A percentile compares a stretch with the other conserved stretches of the same genome.
phyloP scores from a whole-genome alignment of 1,140 invertebrate genomes.

The Telenomus remus region DNA sequence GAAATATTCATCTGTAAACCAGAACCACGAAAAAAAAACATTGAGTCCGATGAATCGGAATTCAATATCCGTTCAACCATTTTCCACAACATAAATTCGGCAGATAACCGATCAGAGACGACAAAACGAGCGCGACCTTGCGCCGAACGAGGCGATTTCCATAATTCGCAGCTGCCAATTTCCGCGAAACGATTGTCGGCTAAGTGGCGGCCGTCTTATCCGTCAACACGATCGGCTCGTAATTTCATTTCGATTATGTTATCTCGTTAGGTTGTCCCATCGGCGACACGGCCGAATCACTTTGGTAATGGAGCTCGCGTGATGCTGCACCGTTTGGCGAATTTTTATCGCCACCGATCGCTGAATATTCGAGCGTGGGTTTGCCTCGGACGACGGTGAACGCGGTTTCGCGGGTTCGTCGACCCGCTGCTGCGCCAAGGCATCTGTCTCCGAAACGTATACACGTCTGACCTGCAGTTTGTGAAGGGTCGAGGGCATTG shows the following conservation, averaged over 20 bases:
- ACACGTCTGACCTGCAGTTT: slow-evolving; percentile 17
- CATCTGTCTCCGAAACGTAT: slow-evolving; percentile 44
- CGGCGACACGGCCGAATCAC: slow-evolving; percentile 19
- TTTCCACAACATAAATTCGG: no score
- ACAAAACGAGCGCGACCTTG: no score
- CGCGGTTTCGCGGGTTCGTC: slow-evolving; percentile 43
- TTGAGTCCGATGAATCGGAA: no score
- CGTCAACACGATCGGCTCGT: slow-evolving; percentile 16
- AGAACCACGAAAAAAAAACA: no score
- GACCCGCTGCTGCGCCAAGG: slow-evolving; percentile 8
- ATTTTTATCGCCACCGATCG: slow-evolving; percentile 33
- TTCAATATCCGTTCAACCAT: no score
- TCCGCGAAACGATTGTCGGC: background rate
- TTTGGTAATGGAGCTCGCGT: slow-evolving; percentile 19
- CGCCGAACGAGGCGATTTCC: background rate
- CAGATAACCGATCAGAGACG: no score
- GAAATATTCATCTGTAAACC: slow-evolving; percentile 18
- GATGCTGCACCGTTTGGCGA: slow-evolving; percentile 29
- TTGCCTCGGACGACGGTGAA: slow-evolving; percentile 18
- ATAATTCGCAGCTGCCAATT: background rate
- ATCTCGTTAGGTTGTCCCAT: slow-evolving; percentile 24
- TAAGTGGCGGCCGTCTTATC: slow-evolving; percentile 6
- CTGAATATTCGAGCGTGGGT: slow-evolving; percentile 47
- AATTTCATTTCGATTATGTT: slow-evolving; percentile 39
- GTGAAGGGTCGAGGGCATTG: slow-evolving; percentile 48